Base-by-base conservation (phyloP, 2,888 invertebrate species). In the Lasioglossum figueresi region DNA sequence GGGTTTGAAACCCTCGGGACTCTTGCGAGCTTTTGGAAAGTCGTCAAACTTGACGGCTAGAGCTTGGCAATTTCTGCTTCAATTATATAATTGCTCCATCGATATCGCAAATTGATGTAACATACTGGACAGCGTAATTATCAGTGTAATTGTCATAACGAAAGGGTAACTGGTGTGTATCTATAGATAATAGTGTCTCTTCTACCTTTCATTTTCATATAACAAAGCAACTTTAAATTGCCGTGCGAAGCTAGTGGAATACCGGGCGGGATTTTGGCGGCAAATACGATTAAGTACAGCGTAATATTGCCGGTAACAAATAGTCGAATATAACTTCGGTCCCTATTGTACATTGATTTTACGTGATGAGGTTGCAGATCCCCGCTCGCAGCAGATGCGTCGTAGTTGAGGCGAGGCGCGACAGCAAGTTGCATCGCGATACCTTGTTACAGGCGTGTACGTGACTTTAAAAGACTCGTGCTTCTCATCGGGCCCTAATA, bases 281-380 rank as follows among this genome's bases (percentile, higher is more conserved):
- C 10, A 45, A 73, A 73, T 34, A 48, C 48, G 48, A 73, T 73
- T 73, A 48, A 73, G 48, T 23, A 73, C 72, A 23, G 31, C 8
- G 63, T 63, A 63, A 76, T 43, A 43, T 63, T 76, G 43, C 63
- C 31, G 23, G 76, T 12, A 73, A 73, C 76, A 76, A 63, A 31
- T 76, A 76, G 34, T 63, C n/a, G 16, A 63, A 43, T 63, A 63
- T 63, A 76, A 76, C 59, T 76, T 45, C 59, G 43, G 45, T 73
- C 31, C 48, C 45, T 31, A 34, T 16, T 31, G 72, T 48, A 10
- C 72, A 48, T 48, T 73, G 72, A 48, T 76, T 76, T 63, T 63
- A 63, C 63, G 76, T 45, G 45, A 63, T 63, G 63, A 59, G 76
- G 23, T 76, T 76, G 76, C 76, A 34, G 48, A 76, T 76, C 23